phyloP scores from a whole-genome alignment of 2,797 vertebrate genomes.

The Molossus molossus region DNA sequence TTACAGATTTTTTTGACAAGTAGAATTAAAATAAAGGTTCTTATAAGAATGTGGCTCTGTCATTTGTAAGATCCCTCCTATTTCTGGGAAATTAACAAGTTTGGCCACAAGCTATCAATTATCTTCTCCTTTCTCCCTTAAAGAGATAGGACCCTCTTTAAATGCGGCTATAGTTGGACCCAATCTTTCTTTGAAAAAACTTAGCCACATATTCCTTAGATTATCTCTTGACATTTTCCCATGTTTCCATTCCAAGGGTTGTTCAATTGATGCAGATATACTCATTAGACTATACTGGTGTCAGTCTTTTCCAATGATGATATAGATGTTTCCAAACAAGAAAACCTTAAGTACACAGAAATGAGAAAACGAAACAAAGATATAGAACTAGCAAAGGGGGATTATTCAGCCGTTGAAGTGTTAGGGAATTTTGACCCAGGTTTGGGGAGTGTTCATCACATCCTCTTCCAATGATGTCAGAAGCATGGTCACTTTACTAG shows the following conservation, averaged over 20 bases:
- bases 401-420: constrained; percentile 8
- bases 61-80: constrained; percentile 19
- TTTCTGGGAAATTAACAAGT: constrained; percentile 62
- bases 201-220: constrained; percentile 50
- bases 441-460: constrained; percentile 31
- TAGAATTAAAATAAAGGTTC: constrained; percentile 65
- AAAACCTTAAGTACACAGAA: constrained; percentile 28
- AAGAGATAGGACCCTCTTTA: constrained; percentile 50
- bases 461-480: constrained; percentile 35
- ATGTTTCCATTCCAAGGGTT: constrained; percentile 43
- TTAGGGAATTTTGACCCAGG: background rate
- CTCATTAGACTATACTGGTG: background rate
- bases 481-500: constrained; percentile 50
- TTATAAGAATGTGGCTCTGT: constrained; percentile 47
- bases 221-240: constrained; percentile 47
- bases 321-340: constrained; percentile 56
- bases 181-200: constrained; percentile 61
- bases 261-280: constrained; percentile 45
- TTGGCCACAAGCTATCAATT: constrained; percentile 15
- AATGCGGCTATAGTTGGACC: constrained; percentile 24
- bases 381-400: background rate
- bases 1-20: constrained; percentile 53
- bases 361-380: constrained; percentile 64
- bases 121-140: constrained; percentile 52
- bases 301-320: constrained; percentile 39